phyloP scores from a whole-genome alignment of 2,888 invertebrate species.

The Synergus itoensis region DNA sequence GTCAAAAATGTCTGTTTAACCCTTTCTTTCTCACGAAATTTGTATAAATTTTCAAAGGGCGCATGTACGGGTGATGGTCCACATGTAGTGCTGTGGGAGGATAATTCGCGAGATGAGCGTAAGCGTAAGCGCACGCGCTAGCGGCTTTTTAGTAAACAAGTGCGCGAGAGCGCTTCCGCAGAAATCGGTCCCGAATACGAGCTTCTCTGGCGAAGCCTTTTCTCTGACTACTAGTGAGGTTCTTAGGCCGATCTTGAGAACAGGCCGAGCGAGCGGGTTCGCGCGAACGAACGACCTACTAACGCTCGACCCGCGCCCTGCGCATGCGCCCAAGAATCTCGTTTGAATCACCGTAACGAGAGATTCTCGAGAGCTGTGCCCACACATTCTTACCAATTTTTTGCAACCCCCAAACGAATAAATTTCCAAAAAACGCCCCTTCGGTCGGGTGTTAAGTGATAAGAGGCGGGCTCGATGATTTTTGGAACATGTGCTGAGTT shows the following conservation, averaged over 20 bases:
- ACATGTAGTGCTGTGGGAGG: conserved; percentile 12
- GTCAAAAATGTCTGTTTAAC: background rate
- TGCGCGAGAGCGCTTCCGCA: conserved; percentile 27
- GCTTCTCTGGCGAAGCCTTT: conserved; percentile 53
- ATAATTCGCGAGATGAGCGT: conserved; percentile 6
- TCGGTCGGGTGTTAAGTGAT: background rate
- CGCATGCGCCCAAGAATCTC: conserved; percentile 54
- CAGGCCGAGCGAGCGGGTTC: conserved; percentile 41
- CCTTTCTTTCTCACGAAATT: background rate
- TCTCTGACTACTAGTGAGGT: conserved; percentile 52
- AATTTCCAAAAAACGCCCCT: background rate
- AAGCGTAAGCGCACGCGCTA: conserved; percentile 5
- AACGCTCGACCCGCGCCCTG: conserved; percentile 50
- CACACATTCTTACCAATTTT: background rate
- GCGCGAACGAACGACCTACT: conserved; percentile 66
- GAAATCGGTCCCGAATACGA: conserved; percentile 12
- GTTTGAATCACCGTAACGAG: conserved; percentile 24
- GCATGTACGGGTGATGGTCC: conserved; percentile 19
- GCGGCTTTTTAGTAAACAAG: conserved; percentile 8
- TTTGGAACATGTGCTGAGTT: background rate
- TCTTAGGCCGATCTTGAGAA: conserved; percentile 43
- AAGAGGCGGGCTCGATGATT: background rate
- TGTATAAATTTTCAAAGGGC: background rate
- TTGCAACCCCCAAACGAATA: background rate
- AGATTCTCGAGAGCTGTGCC: conserved; percentile 31